Evolutionary conservation across 2,888 invertebrate species (phyloP), one percentile per base, ranked within the genome.

Genomic region (Mythimna loreyi): DNA sequence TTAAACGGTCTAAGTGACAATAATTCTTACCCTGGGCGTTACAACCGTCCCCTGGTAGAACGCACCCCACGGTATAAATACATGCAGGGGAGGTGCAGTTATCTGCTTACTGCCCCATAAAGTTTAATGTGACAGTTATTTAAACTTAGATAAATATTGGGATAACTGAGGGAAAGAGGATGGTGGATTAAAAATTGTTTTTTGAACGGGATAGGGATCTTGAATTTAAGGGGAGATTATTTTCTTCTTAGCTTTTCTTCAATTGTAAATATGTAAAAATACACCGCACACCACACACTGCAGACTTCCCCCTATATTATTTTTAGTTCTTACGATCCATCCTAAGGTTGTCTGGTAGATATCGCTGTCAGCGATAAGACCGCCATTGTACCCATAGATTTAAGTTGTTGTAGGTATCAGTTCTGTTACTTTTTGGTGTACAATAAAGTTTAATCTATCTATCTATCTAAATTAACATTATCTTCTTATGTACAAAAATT

Each of bases 61-160:
- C 16, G 55, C 84, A 81, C 86, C 87, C 85, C 85, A 85, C 86
- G 86, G 83, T 88, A 86, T 86, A 84, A 81, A 71, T 75, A 78
- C 78, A 81, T 79, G 76, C 75, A 80, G 86, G 91, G 90, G 88
- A 80, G 85, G 86, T 79, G 72, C 84, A 72, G 87, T 87, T 90
- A 92, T 93, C 92, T 89, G 74, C 86, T 83, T 86, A 86, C 88
- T 89, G 89, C 88, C 69, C 86, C 92, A 91, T 92, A 92, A 92
- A 93, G 72, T 90, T 88, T 91, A 90, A 92, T 89, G 90, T 89
- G 87, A 89, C 86, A 83, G 83, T 86, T 85, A 87, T 88, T 90
- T 88, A 86, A 86, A 86, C 76, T 76, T 72, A 85, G 89, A 91
- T 91, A 87, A 90, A 88, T 82, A 78, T 61, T 56, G 36, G 60